phyloP scores from a whole-genome alignment of 2,113 vertebrate species.

The Callipepla squamata region DNA sequence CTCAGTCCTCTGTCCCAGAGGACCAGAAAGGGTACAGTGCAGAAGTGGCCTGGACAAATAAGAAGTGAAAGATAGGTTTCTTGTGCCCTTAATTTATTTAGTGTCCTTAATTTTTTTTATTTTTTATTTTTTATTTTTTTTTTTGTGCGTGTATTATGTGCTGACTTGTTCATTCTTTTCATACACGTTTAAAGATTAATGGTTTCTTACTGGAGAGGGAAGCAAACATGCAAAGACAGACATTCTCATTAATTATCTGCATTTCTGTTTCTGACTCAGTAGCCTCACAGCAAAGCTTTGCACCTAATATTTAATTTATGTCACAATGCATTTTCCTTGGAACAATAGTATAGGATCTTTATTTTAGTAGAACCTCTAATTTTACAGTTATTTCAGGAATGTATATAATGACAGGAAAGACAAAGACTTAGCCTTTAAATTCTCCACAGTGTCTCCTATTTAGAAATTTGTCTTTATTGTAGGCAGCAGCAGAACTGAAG shows the following conservation, averaged over 20 bases:
- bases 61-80: background rate
- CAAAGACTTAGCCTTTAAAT: background rate
- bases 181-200: constrained; percentile 1
- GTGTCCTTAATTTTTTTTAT: background rate
- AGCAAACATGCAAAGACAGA: background rate
- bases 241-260: constrained; percentile 1
- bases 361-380: background rate
- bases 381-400: background rate
- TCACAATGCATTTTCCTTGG: background rate
- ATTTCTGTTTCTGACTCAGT: constrained; percentile 22
- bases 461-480: background rate
- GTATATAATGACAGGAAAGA: background rate
- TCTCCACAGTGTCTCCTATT: background rate
- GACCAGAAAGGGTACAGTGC: background rate
- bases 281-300: background rate
- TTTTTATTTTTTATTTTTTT: too few relatives aligned
- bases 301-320: constrained; percentile 27
- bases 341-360: background rate
- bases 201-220: background rate
- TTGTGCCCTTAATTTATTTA: background rate
- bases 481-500: background rate
- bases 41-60: background rate
- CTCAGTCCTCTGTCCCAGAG: background rate
- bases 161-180: background rate
- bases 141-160: background rate